phyloP scores from a whole-genome alignment of 2,888 invertebrate species.

The Lymantria dispar region DNA sequence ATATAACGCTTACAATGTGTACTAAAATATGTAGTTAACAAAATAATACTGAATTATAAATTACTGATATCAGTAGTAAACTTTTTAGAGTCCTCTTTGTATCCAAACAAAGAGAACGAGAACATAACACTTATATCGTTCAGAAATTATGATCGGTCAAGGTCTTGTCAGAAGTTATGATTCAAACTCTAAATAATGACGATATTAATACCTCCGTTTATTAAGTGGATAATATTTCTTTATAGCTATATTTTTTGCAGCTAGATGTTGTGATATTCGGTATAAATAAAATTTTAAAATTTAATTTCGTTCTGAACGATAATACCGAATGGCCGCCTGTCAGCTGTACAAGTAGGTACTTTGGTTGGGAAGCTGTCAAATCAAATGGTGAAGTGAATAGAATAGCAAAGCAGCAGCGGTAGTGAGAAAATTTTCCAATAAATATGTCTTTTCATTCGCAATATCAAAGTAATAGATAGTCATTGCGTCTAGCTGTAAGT shows the following conservation, averaged over 20 bases:
- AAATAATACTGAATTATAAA: too few relatives aligned
- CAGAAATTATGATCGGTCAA: background rate
- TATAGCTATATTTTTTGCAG: background rate
- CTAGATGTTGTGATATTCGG: background rate
- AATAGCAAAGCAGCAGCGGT: constrained; percentile 70
- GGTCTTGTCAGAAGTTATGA: background rate
- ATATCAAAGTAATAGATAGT: constrained; percentile 70
- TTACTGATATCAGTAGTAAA: too few relatives aligned
- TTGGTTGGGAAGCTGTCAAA: constrained; percentile 51
- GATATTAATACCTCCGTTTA: background rate
- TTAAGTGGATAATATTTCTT: background rate
- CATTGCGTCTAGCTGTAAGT: constrained; percentile 48
- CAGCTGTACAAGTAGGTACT: constrained; percentile 49
- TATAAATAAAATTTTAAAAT: background rate
- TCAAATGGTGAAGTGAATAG: constrained; percentile 26
- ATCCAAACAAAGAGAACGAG: background rate
- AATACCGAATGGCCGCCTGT: constrained; percentile 47
- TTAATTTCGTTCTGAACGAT: constrained; percentile 40
- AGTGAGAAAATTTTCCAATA: constrained; percentile 65
- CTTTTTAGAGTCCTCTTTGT: too few relatives aligned
- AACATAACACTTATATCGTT: background rate
- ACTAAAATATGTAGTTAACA: too few relatives aligned
- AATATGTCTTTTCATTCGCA: constrained; percentile 74
- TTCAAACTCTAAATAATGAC: background rate
- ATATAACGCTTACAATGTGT: too few relatives aligned